phyloP scores from a whole-genome alignment of 2,113 vertebrate species.

The Microtus oregoni region DNA sequence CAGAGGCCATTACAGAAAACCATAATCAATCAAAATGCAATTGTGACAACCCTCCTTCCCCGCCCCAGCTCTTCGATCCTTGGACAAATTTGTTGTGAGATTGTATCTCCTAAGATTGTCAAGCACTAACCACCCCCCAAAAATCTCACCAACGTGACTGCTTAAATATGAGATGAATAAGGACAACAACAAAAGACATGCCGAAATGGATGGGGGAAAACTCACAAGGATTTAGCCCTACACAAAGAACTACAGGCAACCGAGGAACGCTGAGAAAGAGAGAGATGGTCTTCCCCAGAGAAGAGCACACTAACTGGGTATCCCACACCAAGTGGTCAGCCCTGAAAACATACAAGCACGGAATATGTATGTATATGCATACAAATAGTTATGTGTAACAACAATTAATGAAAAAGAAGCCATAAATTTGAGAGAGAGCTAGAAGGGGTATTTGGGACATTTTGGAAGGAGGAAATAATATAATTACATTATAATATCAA shows the following conservation, averaged over 20 bases:
- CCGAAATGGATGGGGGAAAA: not conserved
- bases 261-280: not conserved
- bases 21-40: no score
- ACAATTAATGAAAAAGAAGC: not conserved
- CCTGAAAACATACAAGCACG: not conserved
- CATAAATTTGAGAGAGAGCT: not conserved
- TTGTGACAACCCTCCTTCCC: not conserved
- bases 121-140: no score
- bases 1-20: not conserved
- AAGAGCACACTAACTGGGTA: not conserved
- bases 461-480: not conserved
- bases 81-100: not conserved
- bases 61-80: not conserved
- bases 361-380: not conserved
- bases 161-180: not conserved
- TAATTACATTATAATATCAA: slow-evolving; percentile 5
- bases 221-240: not conserved
- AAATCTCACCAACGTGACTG: not conserved
- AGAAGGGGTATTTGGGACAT: not conserved
- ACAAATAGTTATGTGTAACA: no score
- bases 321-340: not conserved
- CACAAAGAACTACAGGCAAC: not conserved
- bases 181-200: not conserved
- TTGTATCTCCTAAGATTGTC: not conserved
- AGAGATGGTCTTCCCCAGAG: not conserved